Base-by-base conservation (phyloP, 2,113 vertebrate genomes). In the Perccottus glenii region DNA sequence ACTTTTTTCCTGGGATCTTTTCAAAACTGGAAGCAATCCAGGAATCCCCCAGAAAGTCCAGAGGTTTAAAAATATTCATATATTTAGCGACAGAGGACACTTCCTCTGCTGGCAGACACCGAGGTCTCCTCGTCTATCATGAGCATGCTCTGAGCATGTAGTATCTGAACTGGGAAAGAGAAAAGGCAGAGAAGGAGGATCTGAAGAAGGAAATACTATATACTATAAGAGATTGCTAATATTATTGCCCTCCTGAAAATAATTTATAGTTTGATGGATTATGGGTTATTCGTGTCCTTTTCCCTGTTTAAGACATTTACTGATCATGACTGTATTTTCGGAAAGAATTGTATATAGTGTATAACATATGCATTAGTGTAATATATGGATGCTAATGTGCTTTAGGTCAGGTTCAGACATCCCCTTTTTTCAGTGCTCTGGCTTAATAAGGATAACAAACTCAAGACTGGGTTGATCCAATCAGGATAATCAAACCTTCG, bases 71-170 rank as follows among this genome's bases (percentile, higher is more conserved):
- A 10, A 60, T 35, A 45, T 42, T 27, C 11, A 42, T 1, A 11
- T 32, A 27, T 27, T 93, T 92, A 53, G 93, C 90, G 33, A 92
- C 62, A 0, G 89, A 92, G 43, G 89, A 94, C 55, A 94, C 93
- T 86, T 95, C 93, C 4, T 89, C 94, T 95, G 92, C 92, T 93
- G 63, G 91, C 63, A 61, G 93, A 94, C 5, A 92, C 80, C 69
- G 93, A 94, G 45, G 73, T 48, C 0, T 94, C 94, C 6, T 95
- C 93, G 78, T 73, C 93, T 90, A 87, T 91, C 92, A 84, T 93
- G 64, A 93, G n/a, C 92, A 93, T 90, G 70, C 78, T 87, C 73
- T 95, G n/a, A n/a, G 83, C 93, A 94, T 95, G 88, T 94, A 94
- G 51, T 92, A 94, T 83, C 92, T 88, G 87, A 95, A 95, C 94